Conservation (phyloP, 2,113 vertebrate species). For the Hippopotamus amphibius region DNA sequence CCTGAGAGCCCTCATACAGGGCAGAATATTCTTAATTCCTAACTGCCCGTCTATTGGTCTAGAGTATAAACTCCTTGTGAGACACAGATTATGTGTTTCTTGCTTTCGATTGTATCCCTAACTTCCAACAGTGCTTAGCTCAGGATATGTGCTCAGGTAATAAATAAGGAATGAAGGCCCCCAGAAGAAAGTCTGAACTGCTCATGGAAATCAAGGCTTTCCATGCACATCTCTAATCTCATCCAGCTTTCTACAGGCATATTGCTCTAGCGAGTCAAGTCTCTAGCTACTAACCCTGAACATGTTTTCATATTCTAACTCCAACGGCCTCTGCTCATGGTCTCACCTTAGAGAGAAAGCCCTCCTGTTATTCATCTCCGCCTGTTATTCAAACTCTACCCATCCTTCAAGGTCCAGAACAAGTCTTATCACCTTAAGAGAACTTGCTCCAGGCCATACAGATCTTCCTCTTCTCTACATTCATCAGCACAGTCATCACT, state of each 20-base stretch:
- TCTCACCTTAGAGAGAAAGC: neutral
- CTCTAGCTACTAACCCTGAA: neutral
- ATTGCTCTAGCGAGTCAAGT: neutral
- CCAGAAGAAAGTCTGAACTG: neutral
- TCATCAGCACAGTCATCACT: neutral
- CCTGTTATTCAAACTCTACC: neutral
- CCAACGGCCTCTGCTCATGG: neutral
- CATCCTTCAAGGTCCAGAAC: neutral
- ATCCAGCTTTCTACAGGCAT: neutral
- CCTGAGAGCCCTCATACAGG: neutral
- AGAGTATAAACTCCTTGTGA: neutral
- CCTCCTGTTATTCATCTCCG: neutral
- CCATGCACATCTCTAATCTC: neutral
- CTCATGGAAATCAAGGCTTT: neutral
- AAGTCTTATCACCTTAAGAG: neutral
- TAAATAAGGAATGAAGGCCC: neutral
- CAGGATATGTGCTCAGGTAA: neutral
- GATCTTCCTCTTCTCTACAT: neutral
- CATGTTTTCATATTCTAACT: neutral
- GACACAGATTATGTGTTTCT: neutral
- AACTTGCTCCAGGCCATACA: neutral
- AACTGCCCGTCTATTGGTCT: neutral
- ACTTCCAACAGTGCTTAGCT: neutral
- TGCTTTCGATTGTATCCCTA: neutral
- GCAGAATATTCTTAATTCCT: neutral